Base-by-base conservation (phyloP, 2,888 invertebrate species). In the Epinotia demarniana region DNA sequence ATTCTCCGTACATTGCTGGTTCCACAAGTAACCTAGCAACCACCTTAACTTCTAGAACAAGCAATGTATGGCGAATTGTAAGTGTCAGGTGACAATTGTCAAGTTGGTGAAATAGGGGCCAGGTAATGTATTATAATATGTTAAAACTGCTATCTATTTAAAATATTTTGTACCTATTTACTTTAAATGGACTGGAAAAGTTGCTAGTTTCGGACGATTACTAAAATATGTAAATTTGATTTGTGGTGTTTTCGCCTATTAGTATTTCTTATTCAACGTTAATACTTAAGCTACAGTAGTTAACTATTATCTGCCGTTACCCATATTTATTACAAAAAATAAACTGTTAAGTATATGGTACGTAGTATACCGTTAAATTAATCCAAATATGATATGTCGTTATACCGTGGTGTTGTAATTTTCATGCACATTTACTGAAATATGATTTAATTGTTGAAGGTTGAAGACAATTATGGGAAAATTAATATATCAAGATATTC, bases 361-460 rank as follows among this genome's bases (percentile, higher is more conserved):
- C 61, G 62, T 61, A 55, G 18, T 66, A 53, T 33, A 60, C 27
- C 55, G 8, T 33, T 62, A 72, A 61, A 61, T 61, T 19, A 75
- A 66, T 74, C 69, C 69, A 69, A 74, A 75, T 55, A 43, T 75
- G 75, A 75, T 75, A 75, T 75, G 75, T 72, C 46, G 46, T 62
- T 57, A 67, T 72, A 67, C 67, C 71, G 43, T 73, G 69, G 57
- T 70, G n/a, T 63, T 71, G 49, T 53, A 49, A 18, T 61, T 70
- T 60, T 69, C 12, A 58, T 69, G 60, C 16, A 46, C 0, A 23
- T 53, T 1, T 33, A 33, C 39, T 62, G 39, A 62, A 62, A 43
- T 62, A 62, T 57, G 11, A 57, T 57, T 57, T 18, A 57, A 57
- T 55, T 9, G 11, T n/a, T 53, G 23, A 60, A 23, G 23, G 11